Evolutionary conservation across 1,140 invertebrate genomes (phyloP), one percentile per base, ranked within the genome.

Genomic region (Drosophila nigrodunni): DNA sequence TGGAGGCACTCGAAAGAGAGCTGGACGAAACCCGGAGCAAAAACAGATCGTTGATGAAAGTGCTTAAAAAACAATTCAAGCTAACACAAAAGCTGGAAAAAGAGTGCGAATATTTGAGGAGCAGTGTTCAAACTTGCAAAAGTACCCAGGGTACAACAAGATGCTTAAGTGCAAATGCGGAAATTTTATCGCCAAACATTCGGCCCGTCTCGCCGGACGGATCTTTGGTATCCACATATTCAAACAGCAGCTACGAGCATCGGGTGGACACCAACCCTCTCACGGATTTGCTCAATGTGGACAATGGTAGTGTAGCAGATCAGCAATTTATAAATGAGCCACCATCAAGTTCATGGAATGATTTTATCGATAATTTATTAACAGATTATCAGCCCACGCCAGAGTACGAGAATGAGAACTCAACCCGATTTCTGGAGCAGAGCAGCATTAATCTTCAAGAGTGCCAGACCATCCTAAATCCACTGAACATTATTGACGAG

Each of bases 1-100:
- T 95, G 6, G 92, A 94, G 59, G 93, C 92, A 43, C 92, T 95
- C 3, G 94, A 95, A 74, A 93, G 88, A n/a, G 93, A 94, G 69
- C 68, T 94, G 0, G 66, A 85, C 0, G 72, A 89, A 25, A 91
- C 93, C 25, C 93, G 93, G 15, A 78, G 80, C 11, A 92, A 94
- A 7, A 94, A 94, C 64, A 92, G 92, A 62, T 93, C 93, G 10
- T 78, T 94, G n/a, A 73, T 83, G 0, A 91, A 86, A 50, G 86
- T 92, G 0, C 77, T 95, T 4, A 92, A 94, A 7, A 91, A 93
- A 10, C 94, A 94, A 70, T 76, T 83, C 0, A 83, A 86, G 2
- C 77, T 93, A 3, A 92, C 94, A 3, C 80, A 91, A 34, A 92
- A 93, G 39, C 77, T 95, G 8, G 92, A 82, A 21, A 90, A 91